Percentiles rank a stretch among this genome's conserved stretches.
Conservation (phyloP, 2,888 invertebrate species). For the Monochamus alternatus region DNA sequence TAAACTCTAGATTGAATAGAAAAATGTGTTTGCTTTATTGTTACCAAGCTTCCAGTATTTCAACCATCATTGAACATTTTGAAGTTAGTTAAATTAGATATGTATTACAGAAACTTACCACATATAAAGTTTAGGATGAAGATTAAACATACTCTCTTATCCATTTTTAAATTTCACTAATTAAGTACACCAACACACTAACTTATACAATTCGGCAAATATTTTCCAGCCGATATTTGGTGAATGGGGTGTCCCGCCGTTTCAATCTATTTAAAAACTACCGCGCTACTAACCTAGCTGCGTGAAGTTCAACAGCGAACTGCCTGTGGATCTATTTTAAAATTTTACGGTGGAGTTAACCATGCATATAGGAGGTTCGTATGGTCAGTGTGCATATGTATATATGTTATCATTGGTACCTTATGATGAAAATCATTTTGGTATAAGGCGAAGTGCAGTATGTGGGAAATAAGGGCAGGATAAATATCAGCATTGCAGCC, state of each 20-base stretch:
- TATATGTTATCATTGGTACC: conserved; percentile 45
- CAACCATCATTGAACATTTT: neutral
- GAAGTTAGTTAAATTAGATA: neutral
- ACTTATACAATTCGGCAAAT: conserved; percentile 1
- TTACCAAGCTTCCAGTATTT: no score
- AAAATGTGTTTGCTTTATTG: no score
- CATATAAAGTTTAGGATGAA: conserved; percentile 32
- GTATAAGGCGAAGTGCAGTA: neutral
- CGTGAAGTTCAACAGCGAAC: conserved; percentile 56
- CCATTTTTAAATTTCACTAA: conserved; percentile 42
- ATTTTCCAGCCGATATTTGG: conserved; percentile 18
- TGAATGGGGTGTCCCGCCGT: conserved; percentile 40
- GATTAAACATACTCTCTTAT: conserved; percentile 38
- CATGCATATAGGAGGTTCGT: conserved; percentile 54
- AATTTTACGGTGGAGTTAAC: conserved; percentile 55
- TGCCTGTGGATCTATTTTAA: conserved; percentile 57
- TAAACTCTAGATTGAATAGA: no score
- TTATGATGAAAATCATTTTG: conserved; percentile 41
- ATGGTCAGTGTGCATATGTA: conserved; percentile 50
- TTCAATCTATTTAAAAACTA: conserved; percentile 50
- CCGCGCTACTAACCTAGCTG: conserved; percentile 52
- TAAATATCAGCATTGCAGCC: no score
- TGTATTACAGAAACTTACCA: conserved; percentile 32
- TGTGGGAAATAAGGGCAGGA: no score
- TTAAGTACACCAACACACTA: conserved; percentile 36